A percentile compares a stretch with the other conserved stretches of the same genome.
Conservation (phyloP, 1,140 invertebrate species). For the Drosophila malerkotliana region DNA sequence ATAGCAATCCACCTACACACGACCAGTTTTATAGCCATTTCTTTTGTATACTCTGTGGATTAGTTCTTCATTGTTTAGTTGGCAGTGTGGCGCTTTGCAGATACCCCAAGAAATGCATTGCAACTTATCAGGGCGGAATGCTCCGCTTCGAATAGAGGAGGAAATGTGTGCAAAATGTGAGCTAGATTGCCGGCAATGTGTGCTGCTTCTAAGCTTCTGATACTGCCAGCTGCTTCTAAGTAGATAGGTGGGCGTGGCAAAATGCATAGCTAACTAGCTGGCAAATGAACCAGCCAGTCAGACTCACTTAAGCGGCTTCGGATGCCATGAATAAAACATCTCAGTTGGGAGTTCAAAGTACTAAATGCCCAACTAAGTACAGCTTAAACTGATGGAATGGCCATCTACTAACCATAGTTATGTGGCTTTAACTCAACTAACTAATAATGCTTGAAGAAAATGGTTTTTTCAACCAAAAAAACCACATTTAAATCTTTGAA, state of each 20-base stretch:
- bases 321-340: constrained; percentile 45
- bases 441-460: no score
- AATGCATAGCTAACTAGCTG: constrained; percentile 71
- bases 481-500: not conserved
- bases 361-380: not conserved
- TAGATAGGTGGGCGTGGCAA: constrained; percentile 59
- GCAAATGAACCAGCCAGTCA: constrained; percentile 23
- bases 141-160: not conserved
- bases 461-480: not conserved
- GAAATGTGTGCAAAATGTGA: constrained; percentile 36
- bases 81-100: constrained; percentile 70
- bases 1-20: constrained; percentile 11
- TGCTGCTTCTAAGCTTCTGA: constrained; percentile 29
- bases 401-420: no score
- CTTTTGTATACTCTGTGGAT: constrained; percentile 80
- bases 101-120: constrained; percentile 54
- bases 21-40: constrained; percentile 73
- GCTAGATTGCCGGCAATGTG: constrained; percentile 27
- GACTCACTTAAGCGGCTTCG: constrained; percentile 45
- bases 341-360: constrained; percentile 36
- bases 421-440: no score
- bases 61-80: constrained; percentile 82
- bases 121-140: constrained; percentile 42
- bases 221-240: constrained; percentile 37
- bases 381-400: not conserved